A percentile compares a stretch with the other conserved stretches of the same genome.
Evolutionary conservation across 2,113 vertebrate genomes (phyloP).

Genomic region (Clarias gariepinus): DNA sequence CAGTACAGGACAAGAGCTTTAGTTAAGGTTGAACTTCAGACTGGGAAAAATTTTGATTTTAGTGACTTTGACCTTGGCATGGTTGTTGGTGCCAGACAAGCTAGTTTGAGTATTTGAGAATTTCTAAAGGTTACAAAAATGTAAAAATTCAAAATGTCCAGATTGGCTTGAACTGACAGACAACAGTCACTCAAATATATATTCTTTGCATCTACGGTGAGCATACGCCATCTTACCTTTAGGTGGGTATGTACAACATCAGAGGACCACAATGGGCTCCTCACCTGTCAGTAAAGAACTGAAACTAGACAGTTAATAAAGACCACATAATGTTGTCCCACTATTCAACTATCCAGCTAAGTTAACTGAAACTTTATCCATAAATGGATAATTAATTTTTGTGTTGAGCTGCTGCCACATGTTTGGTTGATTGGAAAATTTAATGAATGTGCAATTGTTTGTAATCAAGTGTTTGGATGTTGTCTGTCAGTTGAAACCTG

Average conservation of each 20-base stretch:
- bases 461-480: not conserved
- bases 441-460: not conserved
- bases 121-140: not conserved
- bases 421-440: not conserved
- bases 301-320: not conserved
- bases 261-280: not conserved
- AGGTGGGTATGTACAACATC: not conserved
- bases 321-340: not conserved
- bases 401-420: not conserved
- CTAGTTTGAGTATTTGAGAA: not conserved
- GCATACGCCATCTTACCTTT: not conserved
- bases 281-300: not conserved
- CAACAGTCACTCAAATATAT: not conserved
- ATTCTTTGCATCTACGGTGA: not conserved
- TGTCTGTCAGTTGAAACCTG: too few species aligned
- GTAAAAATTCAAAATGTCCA: not conserved
- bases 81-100: not conserved
- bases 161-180: not conserved
- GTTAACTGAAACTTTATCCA: not conserved
- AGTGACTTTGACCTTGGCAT: not conserved
- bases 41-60: not conserved
- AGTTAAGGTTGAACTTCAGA: not conserved
- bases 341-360: not conserved
- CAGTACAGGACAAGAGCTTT: not conserved
- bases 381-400: not conserved